Base-by-base conservation (phyloP, 2,888 invertebrate genomes). In the Luperina testacea region DNA sequence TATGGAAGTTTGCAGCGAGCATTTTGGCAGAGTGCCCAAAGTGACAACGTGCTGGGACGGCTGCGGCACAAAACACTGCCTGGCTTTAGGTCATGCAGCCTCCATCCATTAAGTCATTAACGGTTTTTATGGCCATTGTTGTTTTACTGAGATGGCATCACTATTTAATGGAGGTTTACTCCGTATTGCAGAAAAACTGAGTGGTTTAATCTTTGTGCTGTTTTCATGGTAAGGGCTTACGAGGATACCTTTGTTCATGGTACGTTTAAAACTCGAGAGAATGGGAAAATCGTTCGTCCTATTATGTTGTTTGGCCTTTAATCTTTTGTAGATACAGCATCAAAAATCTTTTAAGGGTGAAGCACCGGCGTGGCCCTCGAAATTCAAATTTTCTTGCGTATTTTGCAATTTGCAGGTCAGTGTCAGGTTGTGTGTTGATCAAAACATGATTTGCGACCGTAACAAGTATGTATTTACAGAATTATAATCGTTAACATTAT, bases 81-180 rank as follows among this genome's bases (percentile, higher is more conserved):
- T 71, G 77, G 80, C 82, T 87, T 77, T 85, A 80, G 78, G 75
- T 87, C 81, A 83, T 81, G 76, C 78, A 72, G 70, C 85, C 32
- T 81, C 78, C 65, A 81, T 81, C 85, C 85, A 88, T 88, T 87
- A 84, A 81, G 88, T 80, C 88, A 83, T 87, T 87, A 88, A 80
- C 68, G 24, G 69, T 83, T 88, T 86, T 84, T 85, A 88, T 72
- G 68, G 78, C 67, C 70, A 65, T 80, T 83, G 83, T 81, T 82
- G 85, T 85, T 85, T 85, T 75, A 79, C 72, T 77, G 77, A 77
- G 72, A 79, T 77, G 69, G 63, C 51, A 65, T 74, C 72, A 53
- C 72, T 68, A 53, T 51, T 77, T 80, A 81, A 80, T 84, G 67
- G 68, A 77, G 68, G 64, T 74, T 53, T 67, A 64, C 67, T 38